These are phyloP conservation scores for Pseudorhiza aurosa DNA, from an alignment of 30 jellyfish, hydroid and myxozoan species.

Conservation along the genomic window DNA sequence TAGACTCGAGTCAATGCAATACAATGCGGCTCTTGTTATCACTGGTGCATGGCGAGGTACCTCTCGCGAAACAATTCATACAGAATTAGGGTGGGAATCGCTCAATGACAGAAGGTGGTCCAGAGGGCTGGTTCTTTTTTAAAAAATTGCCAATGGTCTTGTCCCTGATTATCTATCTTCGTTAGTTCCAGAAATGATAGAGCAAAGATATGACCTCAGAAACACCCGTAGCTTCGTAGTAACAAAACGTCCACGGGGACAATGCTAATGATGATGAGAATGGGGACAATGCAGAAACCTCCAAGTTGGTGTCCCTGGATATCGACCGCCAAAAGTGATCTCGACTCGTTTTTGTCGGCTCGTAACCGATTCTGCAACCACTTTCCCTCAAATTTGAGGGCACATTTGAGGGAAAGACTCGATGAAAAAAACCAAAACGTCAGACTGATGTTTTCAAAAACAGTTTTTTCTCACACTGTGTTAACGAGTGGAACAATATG, in stretches of 20 bases:
- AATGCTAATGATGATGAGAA: too few species aligned
- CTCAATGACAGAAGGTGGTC: too few species aligned
- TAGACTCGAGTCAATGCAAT: not conserved
- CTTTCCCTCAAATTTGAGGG: too few species aligned
- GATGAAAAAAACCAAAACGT: constrained; percentile 38
- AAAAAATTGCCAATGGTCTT: constrained; percentile 41
- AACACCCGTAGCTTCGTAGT: constrained; percentile 4
- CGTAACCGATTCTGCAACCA: too few species aligned
- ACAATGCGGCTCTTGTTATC: constrained; percentile 46
- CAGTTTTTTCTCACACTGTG: constrained; percentile 29
- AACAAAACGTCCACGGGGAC: constrained; percentile 41
- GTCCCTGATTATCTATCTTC: constrained; percentile 35
- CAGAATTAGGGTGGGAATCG: too few species aligned
- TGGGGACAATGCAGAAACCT: too few species aligned
- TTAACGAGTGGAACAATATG: constrained; percentile 36
- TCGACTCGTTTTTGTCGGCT: too few species aligned
- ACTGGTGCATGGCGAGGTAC: constrained; percentile 46
- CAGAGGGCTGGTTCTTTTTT: too few species aligned
- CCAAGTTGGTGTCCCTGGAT: too few species aligned
- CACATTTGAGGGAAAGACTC: too few species aligned
- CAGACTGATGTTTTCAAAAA: constrained; percentile 35
- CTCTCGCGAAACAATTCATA: too few species aligned
- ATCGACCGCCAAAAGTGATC: too few species aligned
- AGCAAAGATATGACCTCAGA: constrained; percentile 25
- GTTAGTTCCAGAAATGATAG: constrained; percentile 9